phyloP scores from a whole-genome alignment of 2,888 invertebrate species.

The Trachelus iudaicus region DNA sequence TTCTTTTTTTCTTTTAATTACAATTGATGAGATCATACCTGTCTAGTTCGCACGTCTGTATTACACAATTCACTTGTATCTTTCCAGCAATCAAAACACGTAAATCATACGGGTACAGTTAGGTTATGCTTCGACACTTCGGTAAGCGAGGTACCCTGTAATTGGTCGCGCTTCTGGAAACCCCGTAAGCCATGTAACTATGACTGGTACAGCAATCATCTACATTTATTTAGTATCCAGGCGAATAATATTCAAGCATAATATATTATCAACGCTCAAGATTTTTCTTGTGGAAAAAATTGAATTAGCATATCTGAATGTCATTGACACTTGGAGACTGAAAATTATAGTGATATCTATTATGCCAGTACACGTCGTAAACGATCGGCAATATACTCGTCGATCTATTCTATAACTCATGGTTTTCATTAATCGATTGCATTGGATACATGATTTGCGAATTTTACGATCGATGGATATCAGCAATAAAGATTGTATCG shows the following conservation, averaged over 20 bases:
- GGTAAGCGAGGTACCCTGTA: not conserved
- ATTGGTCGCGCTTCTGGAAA: not conserved
- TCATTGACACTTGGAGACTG: not conserved
- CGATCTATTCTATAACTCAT: not conserved
- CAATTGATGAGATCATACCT: not conserved
- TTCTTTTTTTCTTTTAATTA: not conserved
- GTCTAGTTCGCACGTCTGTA: not conserved
- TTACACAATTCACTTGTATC: not conserved
- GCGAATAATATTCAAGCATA: not conserved
- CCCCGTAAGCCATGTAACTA: not conserved
- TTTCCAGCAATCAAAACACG: not conserved
- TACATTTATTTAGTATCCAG: not conserved
- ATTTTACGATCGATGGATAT: constrained; percentile 24
- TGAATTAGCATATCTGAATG: not conserved
- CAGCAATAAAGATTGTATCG: constrained; percentile 19
- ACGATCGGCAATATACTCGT: not conserved
- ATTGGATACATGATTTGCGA: constrained; percentile 9
- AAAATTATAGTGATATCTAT: not conserved
- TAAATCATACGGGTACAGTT: not conserved
- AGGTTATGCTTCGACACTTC: not conserved
- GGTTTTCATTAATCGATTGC: not conserved
- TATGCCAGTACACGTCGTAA: not conserved
- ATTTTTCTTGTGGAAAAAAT: not conserved
- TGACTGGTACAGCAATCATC: not conserved
- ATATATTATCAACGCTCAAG: not conserved